Percentiles rank a stretch among this genome's conserved stretches.
Conservation (phyloP, 2,888 invertebrate species). For the Halictus ligatus region DNA sequence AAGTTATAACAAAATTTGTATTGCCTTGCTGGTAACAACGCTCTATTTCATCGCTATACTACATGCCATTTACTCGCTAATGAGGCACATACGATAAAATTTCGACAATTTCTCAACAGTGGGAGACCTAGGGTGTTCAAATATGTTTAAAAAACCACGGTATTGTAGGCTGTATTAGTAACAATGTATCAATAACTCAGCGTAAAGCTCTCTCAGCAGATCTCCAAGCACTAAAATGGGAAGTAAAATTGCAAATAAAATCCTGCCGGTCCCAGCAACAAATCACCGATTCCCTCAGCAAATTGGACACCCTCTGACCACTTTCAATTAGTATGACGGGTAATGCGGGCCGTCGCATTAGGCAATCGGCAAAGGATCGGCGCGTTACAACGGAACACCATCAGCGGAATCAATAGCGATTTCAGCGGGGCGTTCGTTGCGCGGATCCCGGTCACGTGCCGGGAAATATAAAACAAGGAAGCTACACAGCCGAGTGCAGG, state of each 20-base stretch:
- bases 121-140: no score
- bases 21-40: no score
- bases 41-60: no score
- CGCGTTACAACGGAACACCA: not conserved
- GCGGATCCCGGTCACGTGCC: not conserved
- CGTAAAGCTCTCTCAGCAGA: no score
- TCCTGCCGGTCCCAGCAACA: not conserved
- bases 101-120: no score
- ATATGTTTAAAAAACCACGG: no score
- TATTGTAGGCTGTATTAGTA: no score
- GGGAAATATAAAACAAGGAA: slow-evolving; percentile 11
- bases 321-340: not conserved
- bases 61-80: no score
- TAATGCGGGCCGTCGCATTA: not conserved
- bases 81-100: no score
- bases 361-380: not conserved
- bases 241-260: not conserved
- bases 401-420: not conserved
- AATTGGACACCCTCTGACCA: not conserved
- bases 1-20: no score
- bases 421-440: not conserved
- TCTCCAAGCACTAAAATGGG: no score
- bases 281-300: not conserved
- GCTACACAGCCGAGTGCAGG: not conserved
- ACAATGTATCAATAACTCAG: no score